Conservation (phyloP, 2,797 vertebrate species). For the Sandelia bainsii region DNA sequence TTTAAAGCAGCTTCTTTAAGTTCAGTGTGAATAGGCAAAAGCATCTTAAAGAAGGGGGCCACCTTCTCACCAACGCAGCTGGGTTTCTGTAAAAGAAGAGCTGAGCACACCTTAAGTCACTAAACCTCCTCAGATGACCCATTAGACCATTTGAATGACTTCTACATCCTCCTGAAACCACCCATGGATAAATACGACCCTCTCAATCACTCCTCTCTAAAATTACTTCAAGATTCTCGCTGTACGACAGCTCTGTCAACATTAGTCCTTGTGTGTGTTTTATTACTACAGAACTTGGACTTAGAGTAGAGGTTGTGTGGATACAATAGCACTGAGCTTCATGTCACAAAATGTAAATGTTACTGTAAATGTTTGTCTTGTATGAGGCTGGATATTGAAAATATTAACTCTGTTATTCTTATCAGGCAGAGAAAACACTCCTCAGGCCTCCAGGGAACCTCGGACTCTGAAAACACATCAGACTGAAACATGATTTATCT, state of each 20-base stretch:
- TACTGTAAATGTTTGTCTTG: constrained; percentile 55
- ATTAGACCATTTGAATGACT: no score
- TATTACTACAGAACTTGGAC: constrained; percentile 12
- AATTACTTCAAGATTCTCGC: no score
- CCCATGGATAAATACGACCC: background rate
- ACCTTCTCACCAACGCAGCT: no score
- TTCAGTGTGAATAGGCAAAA: no score
- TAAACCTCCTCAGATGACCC: background rate
- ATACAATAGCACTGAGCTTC: constrained; percentile 2
- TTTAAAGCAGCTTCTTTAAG: no score
- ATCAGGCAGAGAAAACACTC: constrained; percentile 52
- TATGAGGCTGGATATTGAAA: constrained; percentile 42
- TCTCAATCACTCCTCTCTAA: background rate
- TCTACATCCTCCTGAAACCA: no score
- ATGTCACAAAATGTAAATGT: constrained; percentile 49
- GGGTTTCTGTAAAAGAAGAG: no score
- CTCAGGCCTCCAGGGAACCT: constrained; percentile 45
- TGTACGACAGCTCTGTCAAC: background rate
- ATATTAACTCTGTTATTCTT: constrained; percentile 51
- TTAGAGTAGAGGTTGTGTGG: background rate
- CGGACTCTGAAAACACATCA: constrained; percentile 38
- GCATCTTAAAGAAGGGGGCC: no score
- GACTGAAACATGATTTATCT: constrained; percentile 37
- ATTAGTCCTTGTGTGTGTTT: background rate
- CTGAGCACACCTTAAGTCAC: no score